Evolutionary conservation across 2,113 vertebrate genomes (phyloP).

Genomic region (Nibea coibor): DNA sequence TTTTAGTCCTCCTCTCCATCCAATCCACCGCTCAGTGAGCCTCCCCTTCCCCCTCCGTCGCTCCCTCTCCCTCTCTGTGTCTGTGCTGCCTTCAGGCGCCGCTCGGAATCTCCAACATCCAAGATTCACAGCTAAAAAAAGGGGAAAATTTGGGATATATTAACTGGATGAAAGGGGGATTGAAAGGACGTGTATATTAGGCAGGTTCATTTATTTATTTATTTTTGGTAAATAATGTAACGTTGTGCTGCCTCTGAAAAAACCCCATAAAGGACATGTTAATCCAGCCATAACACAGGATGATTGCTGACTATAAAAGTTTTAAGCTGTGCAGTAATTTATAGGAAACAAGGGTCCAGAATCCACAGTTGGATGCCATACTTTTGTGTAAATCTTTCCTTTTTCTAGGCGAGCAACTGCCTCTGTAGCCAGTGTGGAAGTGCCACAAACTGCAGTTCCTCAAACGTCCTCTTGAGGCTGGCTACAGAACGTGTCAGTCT

Average conservation of each 20-base stretch:
- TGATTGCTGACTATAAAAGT: neutral
- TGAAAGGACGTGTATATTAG: no score
- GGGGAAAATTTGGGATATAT: neutral
- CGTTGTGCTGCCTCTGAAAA: neutral
- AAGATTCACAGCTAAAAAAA: neutral
- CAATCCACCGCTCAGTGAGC: slow-evolving; percentile 15
- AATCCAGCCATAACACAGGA: no score
- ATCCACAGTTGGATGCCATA: no score
- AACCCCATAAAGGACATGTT: neutral
- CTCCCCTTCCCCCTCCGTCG: slow-evolving; percentile 47
- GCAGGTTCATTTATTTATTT: neutral
- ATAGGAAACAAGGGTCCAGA: neutral
- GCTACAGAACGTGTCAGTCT: no score
- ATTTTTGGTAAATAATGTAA: neutral
- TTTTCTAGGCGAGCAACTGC: no score
- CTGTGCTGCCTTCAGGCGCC: slow-evolving; percentile 54
- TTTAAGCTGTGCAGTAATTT: neutral
- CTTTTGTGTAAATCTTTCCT: no score
- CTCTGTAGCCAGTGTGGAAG: no score
- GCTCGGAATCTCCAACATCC: slow-evolving; percentile 3
- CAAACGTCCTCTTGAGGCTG: no score
- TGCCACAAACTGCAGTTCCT: no score
- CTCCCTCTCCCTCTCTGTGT: neutral
- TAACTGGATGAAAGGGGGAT: neutral
- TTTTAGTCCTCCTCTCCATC: slow-evolving; percentile 37